Conservation (phyloP, 2,113 vertebrate species). For the Octodon degus region DNA sequence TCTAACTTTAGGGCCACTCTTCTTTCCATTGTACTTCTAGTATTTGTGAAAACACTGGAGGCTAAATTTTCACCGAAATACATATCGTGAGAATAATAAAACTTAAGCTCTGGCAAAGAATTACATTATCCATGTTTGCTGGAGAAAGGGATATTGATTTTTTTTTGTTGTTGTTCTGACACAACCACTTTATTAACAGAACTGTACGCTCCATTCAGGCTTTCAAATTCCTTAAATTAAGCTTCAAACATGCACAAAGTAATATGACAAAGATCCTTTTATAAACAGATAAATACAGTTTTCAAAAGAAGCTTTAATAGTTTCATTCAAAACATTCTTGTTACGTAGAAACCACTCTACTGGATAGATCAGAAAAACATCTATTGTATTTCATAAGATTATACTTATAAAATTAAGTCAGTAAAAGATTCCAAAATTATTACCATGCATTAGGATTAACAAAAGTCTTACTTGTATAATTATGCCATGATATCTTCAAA, state of each 20-base stretch:
- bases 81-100: not conserved
- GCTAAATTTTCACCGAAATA: not conserved
- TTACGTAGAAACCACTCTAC: not conserved
- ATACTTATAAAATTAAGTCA: constrained; percentile 27
- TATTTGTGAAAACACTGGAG: not conserved
- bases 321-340: constrained; percentile 13
- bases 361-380: not conserved
- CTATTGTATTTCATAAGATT: not conserved
- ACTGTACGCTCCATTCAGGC: not conserved
- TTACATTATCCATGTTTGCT: not conserved
- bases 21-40: not conserved
- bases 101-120: not conserved
- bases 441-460: constrained; percentile 1
- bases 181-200: not conserved
- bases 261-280: not conserved
- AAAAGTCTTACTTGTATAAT: constrained; percentile 12
- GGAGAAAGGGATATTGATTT: not conserved
- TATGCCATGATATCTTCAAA: constrained; percentile 32
- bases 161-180: not conserved
- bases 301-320: not conserved
- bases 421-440: not conserved
- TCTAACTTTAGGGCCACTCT: constrained; percentile 40
- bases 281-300: not conserved
- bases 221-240: not conserved
- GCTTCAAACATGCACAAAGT: not conserved